A percentile compares a stretch with the other conserved stretches of the same genome.
phyloP scores from a whole-genome alignment of 2,888 invertebrate genomes.

The Lasioglossum morio region DNA sequence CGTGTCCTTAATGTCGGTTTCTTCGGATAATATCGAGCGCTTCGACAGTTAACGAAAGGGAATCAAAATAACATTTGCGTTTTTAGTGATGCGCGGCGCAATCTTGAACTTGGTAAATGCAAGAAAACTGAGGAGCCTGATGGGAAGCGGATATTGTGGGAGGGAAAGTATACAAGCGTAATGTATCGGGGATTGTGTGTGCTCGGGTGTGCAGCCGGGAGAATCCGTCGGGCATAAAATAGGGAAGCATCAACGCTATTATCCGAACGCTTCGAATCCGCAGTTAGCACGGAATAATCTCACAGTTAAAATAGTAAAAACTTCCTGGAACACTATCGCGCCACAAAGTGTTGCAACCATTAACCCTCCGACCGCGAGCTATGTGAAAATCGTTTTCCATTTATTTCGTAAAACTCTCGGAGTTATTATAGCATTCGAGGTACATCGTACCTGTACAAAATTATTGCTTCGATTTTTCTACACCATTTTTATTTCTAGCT shows the following conservation, averaged over 20 bases:
- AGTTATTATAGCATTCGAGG: background rate
- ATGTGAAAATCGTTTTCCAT: background rate
- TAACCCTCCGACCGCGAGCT: conserved; percentile 1
- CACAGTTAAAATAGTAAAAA: background rate
- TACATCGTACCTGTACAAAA: background rate
- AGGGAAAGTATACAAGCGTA: background rate
- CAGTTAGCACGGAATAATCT: conserved; percentile 1
- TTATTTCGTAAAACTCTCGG: background rate
- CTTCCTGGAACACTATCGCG: background rate
- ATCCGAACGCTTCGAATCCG: background rate
- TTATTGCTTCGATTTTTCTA: background rate
- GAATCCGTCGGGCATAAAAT: background rate
- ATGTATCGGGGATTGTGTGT: background rate
- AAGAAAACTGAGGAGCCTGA: background rate
- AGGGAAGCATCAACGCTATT: background rate
- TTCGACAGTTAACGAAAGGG: background rate
- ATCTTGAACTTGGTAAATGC: background rate
- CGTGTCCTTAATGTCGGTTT: conserved; percentile 3
- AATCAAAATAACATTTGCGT: conserved; percentile 10
- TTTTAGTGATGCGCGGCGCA: background rate
- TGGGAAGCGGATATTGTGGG: background rate
- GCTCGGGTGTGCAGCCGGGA: background rate
- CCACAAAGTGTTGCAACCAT: background rate
- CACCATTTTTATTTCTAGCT: no score
- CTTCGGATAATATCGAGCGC: conserved; percentile 15